phyloP scores from a whole-genome alignment of 2,888 invertebrate species.

The Cephus rjabovi region DNA sequence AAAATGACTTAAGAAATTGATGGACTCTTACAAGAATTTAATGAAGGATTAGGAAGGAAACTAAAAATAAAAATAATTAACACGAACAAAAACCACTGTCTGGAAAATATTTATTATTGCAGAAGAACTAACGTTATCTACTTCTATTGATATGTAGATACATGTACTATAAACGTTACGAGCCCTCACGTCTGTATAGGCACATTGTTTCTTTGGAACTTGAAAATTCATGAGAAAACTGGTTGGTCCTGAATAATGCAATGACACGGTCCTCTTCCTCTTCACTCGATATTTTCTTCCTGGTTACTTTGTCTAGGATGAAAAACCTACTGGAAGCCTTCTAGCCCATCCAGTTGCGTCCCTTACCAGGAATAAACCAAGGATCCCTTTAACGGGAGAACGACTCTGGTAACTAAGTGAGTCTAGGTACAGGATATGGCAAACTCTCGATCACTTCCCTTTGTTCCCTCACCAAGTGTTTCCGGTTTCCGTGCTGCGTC shows the following conservation, averaged over 20 bases:
- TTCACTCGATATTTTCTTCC: constrained; percentile 8
- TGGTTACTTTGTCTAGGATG: not conserved
- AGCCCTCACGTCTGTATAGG: not conserved
- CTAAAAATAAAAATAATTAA: not conserved
- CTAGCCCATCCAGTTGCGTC: not conserved
- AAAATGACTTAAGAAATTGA: not conserved
- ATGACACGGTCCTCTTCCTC: constrained; percentile 28
- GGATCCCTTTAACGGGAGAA: not conserved
- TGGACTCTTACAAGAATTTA: not conserved
- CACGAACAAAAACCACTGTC: not conserved
- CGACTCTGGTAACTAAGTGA: not conserved
- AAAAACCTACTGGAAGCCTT: not conserved
- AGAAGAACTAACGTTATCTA: not conserved
- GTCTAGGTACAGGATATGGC: not conserved
- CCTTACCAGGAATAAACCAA: not conserved
- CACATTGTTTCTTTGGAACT: constrained; percentile 30
- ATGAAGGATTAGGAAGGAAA: not conserved
- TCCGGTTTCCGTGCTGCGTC: not conserved
- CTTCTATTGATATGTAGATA: not conserved
- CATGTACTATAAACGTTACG: not conserved
- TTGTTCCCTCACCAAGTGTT: not conserved
- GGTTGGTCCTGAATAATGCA: constrained; percentile 42
- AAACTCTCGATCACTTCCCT: not conserved
- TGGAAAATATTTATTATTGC: not conserved
- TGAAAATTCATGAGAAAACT: constrained; percentile 45